These are phyloP conservation scores for Hexactinellida sp. DNA, from an alignment of 37 sponge, comb jelly and placozoan genomes.

Conservation along the genomic window DNA sequence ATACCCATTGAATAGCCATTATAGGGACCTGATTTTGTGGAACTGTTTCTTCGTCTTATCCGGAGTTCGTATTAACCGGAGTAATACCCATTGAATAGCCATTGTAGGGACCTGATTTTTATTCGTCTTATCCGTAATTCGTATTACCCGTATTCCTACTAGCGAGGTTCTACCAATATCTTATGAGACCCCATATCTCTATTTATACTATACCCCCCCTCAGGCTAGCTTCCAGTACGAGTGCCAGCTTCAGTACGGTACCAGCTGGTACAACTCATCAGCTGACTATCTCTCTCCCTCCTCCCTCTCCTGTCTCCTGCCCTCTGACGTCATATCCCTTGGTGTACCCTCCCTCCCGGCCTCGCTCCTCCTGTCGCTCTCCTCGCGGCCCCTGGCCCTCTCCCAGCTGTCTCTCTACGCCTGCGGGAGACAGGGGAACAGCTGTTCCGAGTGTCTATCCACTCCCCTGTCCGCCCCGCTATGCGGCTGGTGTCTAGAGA, in stretches of 20 bases:
- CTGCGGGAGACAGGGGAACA: slow-evolving; percentile 45
- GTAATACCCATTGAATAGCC: no score
- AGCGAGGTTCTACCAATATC: no score
- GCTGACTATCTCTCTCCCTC: not conserved
- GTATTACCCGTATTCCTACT: no score
- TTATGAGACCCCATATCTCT: not conserved
- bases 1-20: no score
- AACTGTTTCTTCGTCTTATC: no score
- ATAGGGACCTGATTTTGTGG: no score
- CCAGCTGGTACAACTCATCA: no score
- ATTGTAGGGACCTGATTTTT: no score
- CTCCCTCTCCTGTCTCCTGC: not conserved
- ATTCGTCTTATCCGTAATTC: no score
- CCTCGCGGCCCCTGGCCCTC: not conserved
- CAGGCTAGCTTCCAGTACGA: not conserved
- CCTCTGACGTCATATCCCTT: not conserved
- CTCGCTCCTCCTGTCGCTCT: not conserved
- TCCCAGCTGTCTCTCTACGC: slow-evolving; percentile 53
- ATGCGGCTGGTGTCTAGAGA: not conserved
- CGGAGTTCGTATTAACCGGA: no score
- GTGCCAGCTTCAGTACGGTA: not conserved
- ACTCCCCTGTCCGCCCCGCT: not conserved
- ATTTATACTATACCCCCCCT: not conserved
- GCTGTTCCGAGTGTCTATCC: slow-evolving; percentile 70
- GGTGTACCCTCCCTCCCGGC: no score